Conservation (phyloP, 1,140 invertebrate species). For the Penaeus japonicus region DNA sequence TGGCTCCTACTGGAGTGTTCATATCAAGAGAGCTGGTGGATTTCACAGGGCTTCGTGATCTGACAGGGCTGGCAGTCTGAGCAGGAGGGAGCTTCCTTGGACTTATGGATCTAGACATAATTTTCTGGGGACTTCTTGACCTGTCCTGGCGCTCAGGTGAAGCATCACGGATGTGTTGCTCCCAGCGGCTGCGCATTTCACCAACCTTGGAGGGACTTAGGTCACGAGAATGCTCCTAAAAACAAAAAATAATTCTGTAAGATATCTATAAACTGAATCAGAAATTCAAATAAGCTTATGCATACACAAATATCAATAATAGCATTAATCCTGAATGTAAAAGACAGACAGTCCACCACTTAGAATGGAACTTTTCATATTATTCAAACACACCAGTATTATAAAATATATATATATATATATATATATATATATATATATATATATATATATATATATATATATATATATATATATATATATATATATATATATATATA, state of each 20-base stretch:
- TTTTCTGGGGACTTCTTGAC: slow-evolving; percentile 48
- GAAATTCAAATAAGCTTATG: too few relatives aligned
- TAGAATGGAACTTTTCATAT: too few relatives aligned
- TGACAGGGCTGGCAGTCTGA: background rate
- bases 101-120: background rate
- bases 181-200: slow-evolving; percentile 53
- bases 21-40: background rate
- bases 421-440: too few relatives aligned
- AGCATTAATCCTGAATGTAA: too few relatives aligned
- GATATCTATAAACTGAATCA: too few relatives aligned
- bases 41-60: background rate
- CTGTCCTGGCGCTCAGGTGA: slow-evolving; percentile 51
- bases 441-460: too few relatives aligned
- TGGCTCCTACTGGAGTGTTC: background rate
- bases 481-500: too few relatives aligned
- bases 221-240: slow-evolving; percentile 16
- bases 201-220: slow-evolving; percentile 52
- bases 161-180: slow-evolving; percentile 55
- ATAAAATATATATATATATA: too few relatives aligned
- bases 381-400: too few relatives aligned
- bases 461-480: too few relatives aligned
- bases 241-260: background rate
- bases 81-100: slow-evolving; percentile 1
- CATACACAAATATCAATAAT: too few relatives aligned
- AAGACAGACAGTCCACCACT: too few relatives aligned